Conservation (phyloP, 23 tunicate genomes). For the Diplosoma virens region DNA sequence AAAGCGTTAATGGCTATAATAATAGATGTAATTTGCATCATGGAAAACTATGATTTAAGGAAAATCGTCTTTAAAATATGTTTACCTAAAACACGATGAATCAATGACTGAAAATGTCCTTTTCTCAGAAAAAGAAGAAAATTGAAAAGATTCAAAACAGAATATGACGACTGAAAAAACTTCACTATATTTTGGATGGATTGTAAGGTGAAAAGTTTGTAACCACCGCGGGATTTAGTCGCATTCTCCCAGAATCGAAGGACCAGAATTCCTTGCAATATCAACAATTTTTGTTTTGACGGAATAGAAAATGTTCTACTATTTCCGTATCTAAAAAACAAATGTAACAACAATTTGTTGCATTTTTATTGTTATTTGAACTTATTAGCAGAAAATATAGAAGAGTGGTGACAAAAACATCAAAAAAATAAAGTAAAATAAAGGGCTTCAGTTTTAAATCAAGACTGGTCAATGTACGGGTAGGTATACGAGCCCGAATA, state of each 20-base stretch:
- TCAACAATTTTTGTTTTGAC: not conserved
- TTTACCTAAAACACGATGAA: constrained; percentile 33
- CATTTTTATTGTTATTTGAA: no score
- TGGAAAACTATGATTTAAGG: no score
- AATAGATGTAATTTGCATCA: no score
- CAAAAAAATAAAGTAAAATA: no score
- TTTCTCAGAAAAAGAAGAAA: constrained; percentile 29
- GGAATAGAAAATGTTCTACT: not conserved
- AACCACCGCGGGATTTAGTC: not conserved
- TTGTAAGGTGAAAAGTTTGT: not conserved
- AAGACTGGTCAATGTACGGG: no score
- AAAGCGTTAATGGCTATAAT: no score
- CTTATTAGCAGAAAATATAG: no score
- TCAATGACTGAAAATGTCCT: constrained; percentile 31
- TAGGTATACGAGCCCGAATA: no score
- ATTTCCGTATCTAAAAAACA: not conserved
- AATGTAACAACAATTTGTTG: no score
- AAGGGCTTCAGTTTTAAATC: no score
- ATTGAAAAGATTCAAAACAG: constrained; percentile 2
- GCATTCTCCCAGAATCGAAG: constrained; percentile 12
- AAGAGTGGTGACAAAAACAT: no score
- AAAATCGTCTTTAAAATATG: not conserved
- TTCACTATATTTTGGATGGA: not conserved
- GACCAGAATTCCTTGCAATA: constrained; percentile 1
- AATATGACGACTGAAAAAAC: not conserved